Evolutionary conservation across 23 tunicate genomes (phyloP), one percentile per base, ranked within the genome.

Genomic region (Ascidia mentula): DNA sequence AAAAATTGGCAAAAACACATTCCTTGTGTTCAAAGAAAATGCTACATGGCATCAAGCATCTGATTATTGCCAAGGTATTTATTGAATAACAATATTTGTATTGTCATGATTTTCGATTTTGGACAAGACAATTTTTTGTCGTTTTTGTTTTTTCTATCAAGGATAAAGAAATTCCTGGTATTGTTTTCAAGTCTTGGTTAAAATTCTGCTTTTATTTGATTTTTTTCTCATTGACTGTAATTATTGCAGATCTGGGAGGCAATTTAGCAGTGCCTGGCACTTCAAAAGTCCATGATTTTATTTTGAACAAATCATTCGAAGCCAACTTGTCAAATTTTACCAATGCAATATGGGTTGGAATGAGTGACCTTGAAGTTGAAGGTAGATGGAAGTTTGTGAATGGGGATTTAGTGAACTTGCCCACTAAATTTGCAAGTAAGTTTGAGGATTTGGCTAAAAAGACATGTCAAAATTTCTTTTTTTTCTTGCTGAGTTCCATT

Each of bases 31-130:
- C 45, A 69, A 87, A 32, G 72, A 36, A 37, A 60, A 4, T 31
- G 36, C 84, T 6, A 40, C 86, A 3, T 87, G 86, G 86, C 26
- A 76, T 5, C 70, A 78, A 24, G 92, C 82, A 33, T 37, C 5
- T 5, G 86, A 87, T 61, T 87, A 75, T 40, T 87, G 92, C 69
- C 72, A 37, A 74, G 92, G 92, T 87, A n/a, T n/a, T n/a, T n/a
- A n/a, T n/a, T n/a, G n/a, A n/a, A n/a, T n/a, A n/a, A n/a, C n/a
- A n/a, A n/a, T n/a, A n/a, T n/a, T n/a, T n/a, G n/a, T n/a, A n/a
- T n/a, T n/a, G n/a, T n/a, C n/a, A n/a, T n/a, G n/a, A n/a, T n/a
- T n/a, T n/a, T n/a, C n/a, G n/a, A n/a, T n/a, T n/a, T n/a, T n/a
- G n/a, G n/a, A n/a, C n/a, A n/a, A n/a, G n/a, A n/a, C n/a, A n/a